Conservation (phyloP, 2,888 invertebrate species). For the Trichogramma evanescens region DNA sequence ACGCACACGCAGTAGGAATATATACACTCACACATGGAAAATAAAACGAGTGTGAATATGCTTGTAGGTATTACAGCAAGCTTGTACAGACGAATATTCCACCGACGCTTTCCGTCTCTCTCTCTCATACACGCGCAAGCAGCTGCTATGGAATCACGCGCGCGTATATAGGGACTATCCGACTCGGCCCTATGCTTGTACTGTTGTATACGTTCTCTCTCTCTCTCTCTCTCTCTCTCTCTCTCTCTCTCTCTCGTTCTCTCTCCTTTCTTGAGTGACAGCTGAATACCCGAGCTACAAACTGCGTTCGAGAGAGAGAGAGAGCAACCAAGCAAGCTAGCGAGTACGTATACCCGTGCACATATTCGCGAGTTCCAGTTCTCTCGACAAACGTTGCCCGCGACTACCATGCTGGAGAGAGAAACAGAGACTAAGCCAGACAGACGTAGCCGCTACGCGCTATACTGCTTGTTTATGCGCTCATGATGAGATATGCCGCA, state of each 20-base stretch:
- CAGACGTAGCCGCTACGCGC: neutral
- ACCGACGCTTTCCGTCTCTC: constrained; percentile 15
- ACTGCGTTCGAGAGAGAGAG: constrained; percentile 15
- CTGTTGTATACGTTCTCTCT: neutral
- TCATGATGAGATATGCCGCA: constrained; percentile 5
- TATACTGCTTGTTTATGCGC: neutral
- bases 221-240: constrained; percentile 5
- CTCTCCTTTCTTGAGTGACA: constrained; percentile 38
- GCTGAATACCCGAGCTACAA: constrained; percentile 35
- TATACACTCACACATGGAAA: neutral
- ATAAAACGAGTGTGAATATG: neutral
- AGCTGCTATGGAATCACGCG: constrained; percentile 22
- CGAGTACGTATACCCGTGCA: constrained; percentile 10
- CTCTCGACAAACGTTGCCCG: constrained; percentile 7
- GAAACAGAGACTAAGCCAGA: constrained; percentile 5
- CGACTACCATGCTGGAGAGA: neutral
- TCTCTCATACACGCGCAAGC: constrained; percentile 4
- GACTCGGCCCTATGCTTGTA: constrained; percentile 1
- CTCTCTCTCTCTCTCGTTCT: neutral
- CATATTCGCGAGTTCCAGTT: neutral
- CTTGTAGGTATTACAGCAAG: too few relatives aligned
- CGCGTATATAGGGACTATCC: constrained; percentile 26
- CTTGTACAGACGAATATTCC: neutral
- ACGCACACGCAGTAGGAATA: constrained; percentile 3
- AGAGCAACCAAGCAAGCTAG: constrained; percentile 10